Evolutionary conservation across 2,113 vertebrate genomes (phyloP).

Genomic region (Corydoras maculifer): DNA sequence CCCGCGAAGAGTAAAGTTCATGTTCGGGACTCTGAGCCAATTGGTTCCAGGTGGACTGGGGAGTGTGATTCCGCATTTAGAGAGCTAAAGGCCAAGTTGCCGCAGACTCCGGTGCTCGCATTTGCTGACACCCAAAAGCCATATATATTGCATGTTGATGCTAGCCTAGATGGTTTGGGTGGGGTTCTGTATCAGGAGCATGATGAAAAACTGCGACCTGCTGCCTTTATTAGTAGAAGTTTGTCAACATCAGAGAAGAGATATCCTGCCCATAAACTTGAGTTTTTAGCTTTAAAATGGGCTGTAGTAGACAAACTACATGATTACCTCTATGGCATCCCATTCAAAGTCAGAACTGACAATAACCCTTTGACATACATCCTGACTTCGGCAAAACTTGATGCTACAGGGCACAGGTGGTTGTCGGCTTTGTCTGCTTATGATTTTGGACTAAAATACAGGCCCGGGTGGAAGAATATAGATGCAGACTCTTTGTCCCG

Average conservation of each 20-base stretch:
- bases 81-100: background rate
- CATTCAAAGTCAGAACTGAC: too few species aligned
- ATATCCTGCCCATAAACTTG: conserved; percentile 16
- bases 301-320: too few species aligned
- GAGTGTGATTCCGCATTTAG: background rate
- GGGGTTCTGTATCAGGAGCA: background rate
- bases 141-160: background rate
- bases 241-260: background rate
- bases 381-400: too few species aligned
- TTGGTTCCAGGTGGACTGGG: conserved; percentile 1
- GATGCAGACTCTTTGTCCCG: background rate
- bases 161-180: background rate
- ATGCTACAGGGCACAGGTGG: conserved; percentile 5
- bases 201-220: background rate
- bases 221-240: conserved; percentile 20
- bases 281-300: too few species aligned
- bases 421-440: background rate
- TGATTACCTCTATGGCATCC: too few species aligned
- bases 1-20: too few species aligned
- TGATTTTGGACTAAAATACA: conserved; percentile 1
- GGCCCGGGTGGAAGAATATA: background rate
- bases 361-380: too few species aligned
- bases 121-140: background rate
- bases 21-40: too few species aligned
- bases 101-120: background rate